phyloP scores from a whole-genome alignment of 2,888 invertebrate species.

The Sussaba pulchella region DNA sequence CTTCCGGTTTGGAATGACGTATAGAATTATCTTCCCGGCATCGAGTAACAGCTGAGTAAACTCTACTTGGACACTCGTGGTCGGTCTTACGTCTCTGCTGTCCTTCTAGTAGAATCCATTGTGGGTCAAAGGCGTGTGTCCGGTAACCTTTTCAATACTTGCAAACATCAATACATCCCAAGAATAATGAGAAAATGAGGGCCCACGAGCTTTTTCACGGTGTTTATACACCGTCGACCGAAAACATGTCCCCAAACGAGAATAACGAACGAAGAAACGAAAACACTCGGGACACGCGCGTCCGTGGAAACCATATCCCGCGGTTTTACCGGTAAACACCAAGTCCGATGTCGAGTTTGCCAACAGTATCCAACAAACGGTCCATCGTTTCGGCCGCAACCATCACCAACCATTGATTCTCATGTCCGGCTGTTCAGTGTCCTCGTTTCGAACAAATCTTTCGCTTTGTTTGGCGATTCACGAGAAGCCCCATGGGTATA shows the following conservation, averaged over 20 bases:
- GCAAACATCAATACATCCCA: neutral
- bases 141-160: neutral
- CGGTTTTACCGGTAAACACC: no score
- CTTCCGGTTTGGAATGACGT: neutral
- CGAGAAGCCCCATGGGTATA: constrained; percentile 2
- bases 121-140: neutral
- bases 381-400: neutral
- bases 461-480: constrained; percentile 71
- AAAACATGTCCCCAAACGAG: neutral
- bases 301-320: constrained; percentile 32
- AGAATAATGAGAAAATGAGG: constrained; percentile 52
- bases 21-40: neutral
- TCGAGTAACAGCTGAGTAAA: constrained; percentile 41
- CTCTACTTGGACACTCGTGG: neutral
- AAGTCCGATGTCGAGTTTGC: constrained; percentile 16
- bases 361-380: neutral
- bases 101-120: neutral
- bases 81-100: neutral
- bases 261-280: neutral
- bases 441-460: constrained; percentile 74
- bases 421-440: constrained; percentile 42
- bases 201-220: constrained; percentile 18
- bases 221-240: neutral
- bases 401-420: constrained; percentile 4
- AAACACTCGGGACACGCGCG: constrained; percentile 50